phyloP scores from a whole-genome alignment of 2,888 invertebrate genomes.

The Heliconius cydno region DNA sequence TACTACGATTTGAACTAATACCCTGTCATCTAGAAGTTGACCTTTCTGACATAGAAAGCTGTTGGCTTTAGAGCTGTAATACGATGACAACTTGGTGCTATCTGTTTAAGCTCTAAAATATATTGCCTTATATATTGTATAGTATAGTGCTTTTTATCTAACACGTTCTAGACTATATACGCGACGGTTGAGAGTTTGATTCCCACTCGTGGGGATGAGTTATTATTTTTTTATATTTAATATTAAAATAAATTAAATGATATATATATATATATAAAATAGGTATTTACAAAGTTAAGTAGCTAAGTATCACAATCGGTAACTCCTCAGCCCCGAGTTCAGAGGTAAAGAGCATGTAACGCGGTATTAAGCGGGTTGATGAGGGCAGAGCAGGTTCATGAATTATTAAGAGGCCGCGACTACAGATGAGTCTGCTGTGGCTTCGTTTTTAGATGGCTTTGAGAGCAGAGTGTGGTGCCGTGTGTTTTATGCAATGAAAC shows the following conservation, averaged over 20 bases:
- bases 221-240: too few species aligned
- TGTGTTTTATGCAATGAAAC: slow-evolving; percentile 34
- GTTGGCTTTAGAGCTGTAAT: slow-evolving; percentile 34
- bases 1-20: slow-evolving; percentile 21
- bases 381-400: slow-evolving; percentile 37
- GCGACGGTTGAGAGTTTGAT: too few species aligned
- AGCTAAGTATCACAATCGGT: slow-evolving; percentile 23
- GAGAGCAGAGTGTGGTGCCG: slow-evolving; percentile 33
- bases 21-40: slow-evolving; percentile 35
- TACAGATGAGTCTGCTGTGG: slow-evolving; percentile 35
- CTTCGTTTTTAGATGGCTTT: slow-evolving; percentile 37
- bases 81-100: slow-evolving; percentile 36
- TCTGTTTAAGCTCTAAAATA: slow-evolving; percentile 35
- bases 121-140: slow-evolving; percentile 19
- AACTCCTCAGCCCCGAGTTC: slow-evolving; percentile 25
- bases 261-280: not conserved
- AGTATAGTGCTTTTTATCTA: not conserved
- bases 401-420: slow-evolving; percentile 38
- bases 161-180: not conserved
- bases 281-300: slow-evolving; percentile 5
- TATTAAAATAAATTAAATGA: not conserved
- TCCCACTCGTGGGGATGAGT: too few species aligned
- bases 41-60: slow-evolving; percentile 36
- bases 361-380: slow-evolving; percentile 38
- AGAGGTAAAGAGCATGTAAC: slow-evolving; percentile 36